A percentile compares a stretch with the other conserved stretches of the same genome.
phyloP scores from a whole-genome alignment of 2,888 invertebrate species.

The Achlya flavicornis region DNA sequence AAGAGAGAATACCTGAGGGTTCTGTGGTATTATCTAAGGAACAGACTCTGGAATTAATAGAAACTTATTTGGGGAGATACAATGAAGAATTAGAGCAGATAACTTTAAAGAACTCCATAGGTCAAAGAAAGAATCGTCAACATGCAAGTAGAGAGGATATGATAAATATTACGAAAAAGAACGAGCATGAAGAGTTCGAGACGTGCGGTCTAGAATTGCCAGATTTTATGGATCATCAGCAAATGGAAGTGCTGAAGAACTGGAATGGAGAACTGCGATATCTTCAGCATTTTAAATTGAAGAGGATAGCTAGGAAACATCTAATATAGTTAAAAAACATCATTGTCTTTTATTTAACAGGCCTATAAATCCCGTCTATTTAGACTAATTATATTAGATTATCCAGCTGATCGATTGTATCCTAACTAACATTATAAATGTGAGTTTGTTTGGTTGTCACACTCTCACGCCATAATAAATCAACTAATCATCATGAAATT shows the following conservation, averaged over 20 bases:
- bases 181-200: slow-evolving; percentile 89
- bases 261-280: slow-evolving; percentile 88
- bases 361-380: no score
- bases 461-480: no score
- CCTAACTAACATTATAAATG: no score
- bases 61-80: slow-evolving; percentile 83
- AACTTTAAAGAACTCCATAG: slow-evolving; percentile 89
- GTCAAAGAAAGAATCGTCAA: slow-evolving; percentile 88
- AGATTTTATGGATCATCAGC: slow-evolving; percentile 85
- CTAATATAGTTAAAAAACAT: slow-evolving; percentile 40
- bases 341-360: neutral
- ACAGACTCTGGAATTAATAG: slow-evolving; percentile 84
- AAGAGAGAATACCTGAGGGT: slow-evolving; percentile 85
- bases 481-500: no score
- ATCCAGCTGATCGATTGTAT: no score
- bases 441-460: no score
- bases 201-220: slow-evolving; percentile 92
- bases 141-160: slow-evolving; percentile 92
- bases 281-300: slow-evolving; percentile 87
- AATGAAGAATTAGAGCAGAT: slow-evolving; percentile 92
- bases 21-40: slow-evolving; percentile 82
- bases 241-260: slow-evolving; percentile 83
- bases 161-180: slow-evolving; percentile 89
- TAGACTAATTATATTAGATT: no score
- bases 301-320: slow-evolving; percentile 80